phyloP scores from a whole-genome alignment of 2,888 invertebrate genomes.

The Parasteatoda lunata region DNA sequence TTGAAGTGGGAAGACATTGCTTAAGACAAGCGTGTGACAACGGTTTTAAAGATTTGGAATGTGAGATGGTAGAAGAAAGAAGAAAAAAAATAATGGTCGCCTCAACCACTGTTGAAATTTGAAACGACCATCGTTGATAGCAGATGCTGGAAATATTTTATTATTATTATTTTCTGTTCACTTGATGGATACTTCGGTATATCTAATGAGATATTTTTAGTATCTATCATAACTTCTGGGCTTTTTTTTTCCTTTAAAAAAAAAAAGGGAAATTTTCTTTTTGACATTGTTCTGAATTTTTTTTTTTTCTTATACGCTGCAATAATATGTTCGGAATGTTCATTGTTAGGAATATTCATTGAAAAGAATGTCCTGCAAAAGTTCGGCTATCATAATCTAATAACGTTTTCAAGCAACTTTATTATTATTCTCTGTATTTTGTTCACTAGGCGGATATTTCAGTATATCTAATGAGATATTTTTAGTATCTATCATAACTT shows the following conservation, averaged over 20 bases:
- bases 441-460: background rate
- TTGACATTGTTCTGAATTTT: too few species aligned
- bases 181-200: background rate
- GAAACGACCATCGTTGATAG: slow-evolving; percentile 8
- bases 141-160: background rate
- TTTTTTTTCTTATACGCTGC: too few species aligned
- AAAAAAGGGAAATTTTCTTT: background rate
- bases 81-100: background rate
- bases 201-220: background rate
- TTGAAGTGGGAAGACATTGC: slow-evolving; percentile 56
- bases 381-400: too few species aligned
- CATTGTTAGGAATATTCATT: too few species aligned
- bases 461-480: background rate
- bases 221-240: background rate
- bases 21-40: slow-evolving; percentile 65
- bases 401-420: too few species aligned
- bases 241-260: background rate
- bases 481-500: background rate
- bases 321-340: too few species aligned
- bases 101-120: background rate
- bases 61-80: background rate
- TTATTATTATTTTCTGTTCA: background rate
- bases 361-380: too few species aligned
- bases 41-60: slow-evolving; percentile 47
- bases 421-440: background rate